Conservation (phyloP, 2,113 vertebrate species). For the Colaptes auratus region DNA sequence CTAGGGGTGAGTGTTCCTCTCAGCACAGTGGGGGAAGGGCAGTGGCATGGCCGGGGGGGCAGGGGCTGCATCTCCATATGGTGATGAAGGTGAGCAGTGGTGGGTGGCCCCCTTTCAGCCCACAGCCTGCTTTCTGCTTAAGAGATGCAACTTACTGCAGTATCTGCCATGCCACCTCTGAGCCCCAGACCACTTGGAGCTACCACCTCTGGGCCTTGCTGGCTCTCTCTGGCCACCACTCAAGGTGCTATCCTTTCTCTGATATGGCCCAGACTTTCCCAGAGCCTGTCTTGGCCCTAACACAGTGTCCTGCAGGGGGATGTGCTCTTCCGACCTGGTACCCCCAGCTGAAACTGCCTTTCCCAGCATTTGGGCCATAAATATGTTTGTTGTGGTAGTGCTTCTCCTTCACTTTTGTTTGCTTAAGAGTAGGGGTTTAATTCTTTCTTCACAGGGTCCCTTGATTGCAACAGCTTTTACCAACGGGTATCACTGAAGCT, state of each 20-base stretch:
- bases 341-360: not conserved
- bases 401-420: not conserved
- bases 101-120: not conserved
- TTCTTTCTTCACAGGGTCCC: conserved; percentile 84
- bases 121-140: not conserved
- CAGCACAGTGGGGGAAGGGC: not conserved
- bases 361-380: not conserved
- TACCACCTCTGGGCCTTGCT: not conserved
- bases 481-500: conserved; percentile 98
- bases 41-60: not conserved
- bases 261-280: not conserved
- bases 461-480: conserved; percentile 99
- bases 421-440: not conserved
- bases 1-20: conserved; percentile 88
- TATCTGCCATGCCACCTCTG: not conserved
- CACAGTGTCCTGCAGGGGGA: not conserved
- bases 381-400: not conserved
- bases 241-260: not conserved
- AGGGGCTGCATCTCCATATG: rapidly evolving
- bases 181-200: not conserved
- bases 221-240: not conserved
- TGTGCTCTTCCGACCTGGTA: not conserved
- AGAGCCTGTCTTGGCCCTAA: not conserved
- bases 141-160: not conserved
- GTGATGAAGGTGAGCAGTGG: not conserved